Conservation (phyloP, 2,797 vertebrate genomes). For the Otus scops region DNA sequence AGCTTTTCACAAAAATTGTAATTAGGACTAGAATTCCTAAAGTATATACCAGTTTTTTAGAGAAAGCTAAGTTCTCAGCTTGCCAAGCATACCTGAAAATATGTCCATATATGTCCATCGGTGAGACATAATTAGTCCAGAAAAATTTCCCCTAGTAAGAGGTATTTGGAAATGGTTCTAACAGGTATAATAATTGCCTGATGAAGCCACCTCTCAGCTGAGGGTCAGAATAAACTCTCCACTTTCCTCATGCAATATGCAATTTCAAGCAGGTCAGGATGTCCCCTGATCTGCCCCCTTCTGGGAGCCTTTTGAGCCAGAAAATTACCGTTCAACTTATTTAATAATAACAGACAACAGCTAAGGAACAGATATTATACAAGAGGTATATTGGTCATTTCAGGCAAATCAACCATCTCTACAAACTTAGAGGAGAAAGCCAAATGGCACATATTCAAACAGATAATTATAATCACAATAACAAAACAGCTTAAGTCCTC, state of each 20-base stretch:
- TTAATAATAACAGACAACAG: neutral
- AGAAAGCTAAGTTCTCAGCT: neutral
- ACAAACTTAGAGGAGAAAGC: neutral
- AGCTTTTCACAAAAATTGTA: neutral
- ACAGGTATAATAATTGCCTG: neutral
- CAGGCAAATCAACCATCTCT: neutral
- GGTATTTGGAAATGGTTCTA: neutral
- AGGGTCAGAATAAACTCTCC: neutral
- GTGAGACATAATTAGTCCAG: neutral
- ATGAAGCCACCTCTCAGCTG: neutral
- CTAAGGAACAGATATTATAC: neutral
- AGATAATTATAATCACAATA: neutral
- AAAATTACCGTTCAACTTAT: neutral
- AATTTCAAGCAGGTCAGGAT: neutral
- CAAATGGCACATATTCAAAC: neutral
- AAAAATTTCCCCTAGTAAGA: neutral
- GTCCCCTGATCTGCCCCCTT: neutral
- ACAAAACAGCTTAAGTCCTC: neutral
- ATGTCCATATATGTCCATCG: neutral
- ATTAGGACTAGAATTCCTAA: neutral
- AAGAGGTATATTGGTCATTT: neutral
- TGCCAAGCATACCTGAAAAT: neutral
- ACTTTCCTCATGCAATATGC: neutral
- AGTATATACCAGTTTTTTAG: rapidly evolving
- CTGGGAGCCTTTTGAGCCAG: neutral